Conservation (phyloP, 2,888 invertebrate species). For the Hedychridium roseum region DNA sequence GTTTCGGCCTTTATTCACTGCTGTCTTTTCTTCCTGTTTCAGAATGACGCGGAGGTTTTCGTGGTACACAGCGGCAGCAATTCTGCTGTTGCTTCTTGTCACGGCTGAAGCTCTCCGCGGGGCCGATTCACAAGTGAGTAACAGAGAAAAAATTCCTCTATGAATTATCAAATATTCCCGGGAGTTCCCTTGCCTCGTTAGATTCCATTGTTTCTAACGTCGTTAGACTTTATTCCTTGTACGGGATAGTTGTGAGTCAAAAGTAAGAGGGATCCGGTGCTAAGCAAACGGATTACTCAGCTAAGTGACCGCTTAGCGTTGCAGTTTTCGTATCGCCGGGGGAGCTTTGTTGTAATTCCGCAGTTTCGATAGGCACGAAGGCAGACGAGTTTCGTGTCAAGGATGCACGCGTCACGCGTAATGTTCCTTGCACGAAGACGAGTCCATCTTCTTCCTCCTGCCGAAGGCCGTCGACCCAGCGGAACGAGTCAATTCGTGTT, state of each 20-base stretch:
- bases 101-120: slow-evolving; percentile 45
- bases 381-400: slow-evolving; percentile 32
- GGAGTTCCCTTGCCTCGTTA: too few relatives aligned
- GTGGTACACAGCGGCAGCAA: slow-evolving; percentile 40
- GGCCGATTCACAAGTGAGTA: too few relatives aligned
- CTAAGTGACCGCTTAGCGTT: slow-evolving; percentile 41
- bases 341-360: too few relatives aligned
- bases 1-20: too few relatives aligned
- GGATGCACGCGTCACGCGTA: slow-evolving; percentile 26
- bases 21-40: slow-evolving; percentile 8
- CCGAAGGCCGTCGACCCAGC: slow-evolving; percentile 35
- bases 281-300: slow-evolving; percentile 39
- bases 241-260: too few relatives aligned
- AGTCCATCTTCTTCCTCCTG: slow-evolving; percentile 5
- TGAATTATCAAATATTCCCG: too few relatives aligned
- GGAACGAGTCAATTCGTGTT: slow-evolving; percentile 42
- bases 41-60: slow-evolving; percentile 51
- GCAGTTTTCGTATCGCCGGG: too few relatives aligned
- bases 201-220: too few relatives aligned
- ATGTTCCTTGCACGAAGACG: slow-evolving; percentile 3
- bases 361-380: neutral
- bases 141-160: too few relatives aligned
- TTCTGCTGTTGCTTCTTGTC: slow-evolving; percentile 45
- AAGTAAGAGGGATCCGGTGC: too few relatives aligned
- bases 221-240: too few relatives aligned